Percentiles rank a stretch among this genome's conserved stretches.
Evolutionary conservation across 2,113 vertebrate genomes (phyloP).

Genomic region (Piprites chloris): DNA sequence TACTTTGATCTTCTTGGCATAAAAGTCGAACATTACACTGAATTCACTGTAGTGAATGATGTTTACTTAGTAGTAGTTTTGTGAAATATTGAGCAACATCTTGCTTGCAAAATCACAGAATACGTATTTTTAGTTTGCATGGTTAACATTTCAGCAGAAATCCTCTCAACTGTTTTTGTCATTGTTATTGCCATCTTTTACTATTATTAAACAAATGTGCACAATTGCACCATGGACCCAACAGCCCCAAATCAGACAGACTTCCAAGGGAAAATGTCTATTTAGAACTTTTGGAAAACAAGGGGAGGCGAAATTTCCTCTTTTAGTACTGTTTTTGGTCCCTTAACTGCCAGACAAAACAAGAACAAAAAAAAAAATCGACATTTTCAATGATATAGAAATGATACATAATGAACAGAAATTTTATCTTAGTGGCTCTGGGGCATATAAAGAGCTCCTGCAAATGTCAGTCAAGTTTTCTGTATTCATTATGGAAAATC

Average conservation of each 20-base stretch:
- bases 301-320: not conserved
- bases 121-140: not conserved
- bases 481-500: not conserved
- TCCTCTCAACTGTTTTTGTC: not conserved
- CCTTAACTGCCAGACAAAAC: not conserved
- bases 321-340: not conserved
- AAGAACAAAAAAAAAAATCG: accelerated
- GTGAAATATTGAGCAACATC: not conserved
- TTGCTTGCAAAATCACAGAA: not conserved
- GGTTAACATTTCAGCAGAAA: not conserved
- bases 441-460: not conserved
- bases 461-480: not conserved
- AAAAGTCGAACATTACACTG: not conserved
- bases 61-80: not conserved
- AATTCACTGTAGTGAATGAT: not conserved
- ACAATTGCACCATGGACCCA: not conserved
- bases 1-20: not conserved
- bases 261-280: not conserved
- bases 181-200: not conserved
- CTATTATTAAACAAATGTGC: not conserved
- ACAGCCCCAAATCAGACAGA: not conserved
- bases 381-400: not conserved
- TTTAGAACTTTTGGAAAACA: not conserved
- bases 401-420: not conserved
- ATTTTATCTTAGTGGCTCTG: not conserved